A percentile compares a stretch with the other conserved stretches of the same genome.
These are phyloP conservation scores for Andrena hattorfiana DNA, from an alignment of 2,888 invertebrate species.

Conservation along the genomic window DNA sequence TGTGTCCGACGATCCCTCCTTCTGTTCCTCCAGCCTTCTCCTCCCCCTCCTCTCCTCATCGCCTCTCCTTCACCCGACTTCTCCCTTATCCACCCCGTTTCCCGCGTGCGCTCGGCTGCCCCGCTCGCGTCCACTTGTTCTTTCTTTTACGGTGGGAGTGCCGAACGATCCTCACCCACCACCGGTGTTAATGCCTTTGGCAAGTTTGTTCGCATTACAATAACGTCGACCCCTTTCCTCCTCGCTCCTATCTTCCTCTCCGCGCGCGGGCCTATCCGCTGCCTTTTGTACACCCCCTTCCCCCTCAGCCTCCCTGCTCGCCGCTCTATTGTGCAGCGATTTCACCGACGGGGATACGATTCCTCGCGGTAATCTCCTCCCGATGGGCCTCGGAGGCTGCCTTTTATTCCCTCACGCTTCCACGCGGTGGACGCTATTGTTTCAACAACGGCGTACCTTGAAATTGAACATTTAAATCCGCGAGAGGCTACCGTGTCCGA, in stretches of 20 bases:
- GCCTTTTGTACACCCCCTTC: not conserved
- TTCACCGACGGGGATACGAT: conserved; percentile 1
- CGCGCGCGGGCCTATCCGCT: not conserved
- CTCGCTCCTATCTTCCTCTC: not conserved
- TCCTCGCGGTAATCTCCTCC: conserved; percentile 4
- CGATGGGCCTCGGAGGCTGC: not conserved
- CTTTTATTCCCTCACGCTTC: not conserved
- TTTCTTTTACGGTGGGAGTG: conserved; percentile 64
- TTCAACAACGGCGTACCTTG: not conserved
- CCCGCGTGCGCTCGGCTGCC: conserved; percentile 44
- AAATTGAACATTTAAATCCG: not conserved
- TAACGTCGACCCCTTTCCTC: conserved; percentile 59
- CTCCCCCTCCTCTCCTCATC: not conserved
- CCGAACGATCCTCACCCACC: conserved; percentile 71
- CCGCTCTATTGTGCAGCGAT: not conserved
- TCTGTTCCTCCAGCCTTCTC: conserved; percentile 33
- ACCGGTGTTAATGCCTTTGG: conserved; percentile 77
- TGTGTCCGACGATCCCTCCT: conserved; percentile 68
- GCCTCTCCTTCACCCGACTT: not conserved
- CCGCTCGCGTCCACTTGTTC: conserved; percentile 43
- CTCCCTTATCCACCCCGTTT: conserved; percentile 43
- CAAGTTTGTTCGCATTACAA: conserved; percentile 76
- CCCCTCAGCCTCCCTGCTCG: not conserved
- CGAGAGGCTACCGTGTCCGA: not conserved
- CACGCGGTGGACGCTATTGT: not conserved